Percentiles rank a stretch among this genome's conserved stretches.
Conservation (phyloP, 2,797 vertebrate species). For the Falco novaeseelandiae region DNA sequence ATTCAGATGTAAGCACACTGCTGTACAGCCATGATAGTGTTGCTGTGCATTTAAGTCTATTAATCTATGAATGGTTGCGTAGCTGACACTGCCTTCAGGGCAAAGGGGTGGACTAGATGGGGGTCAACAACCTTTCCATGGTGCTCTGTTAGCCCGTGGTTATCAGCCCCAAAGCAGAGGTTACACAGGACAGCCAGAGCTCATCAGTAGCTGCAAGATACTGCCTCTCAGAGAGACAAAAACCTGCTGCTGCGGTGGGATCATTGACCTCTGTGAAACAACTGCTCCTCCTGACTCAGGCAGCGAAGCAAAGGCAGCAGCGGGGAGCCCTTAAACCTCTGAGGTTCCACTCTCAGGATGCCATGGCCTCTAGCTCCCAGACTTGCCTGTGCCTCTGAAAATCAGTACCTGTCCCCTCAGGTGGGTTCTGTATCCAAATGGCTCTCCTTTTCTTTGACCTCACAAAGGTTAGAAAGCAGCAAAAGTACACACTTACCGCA, state of each 20-base stretch:
- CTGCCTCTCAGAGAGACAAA: not conserved
- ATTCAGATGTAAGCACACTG: not conserved
- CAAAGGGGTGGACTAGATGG: not conserved
- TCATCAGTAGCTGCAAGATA: not conserved
- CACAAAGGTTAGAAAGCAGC: not conserved
- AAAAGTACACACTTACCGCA: not conserved
- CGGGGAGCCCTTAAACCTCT: not conserved
- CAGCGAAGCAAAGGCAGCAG: not conserved
- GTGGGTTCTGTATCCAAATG: not conserved
- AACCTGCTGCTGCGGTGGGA: not conserved
- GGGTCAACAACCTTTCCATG: not conserved
- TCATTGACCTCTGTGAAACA: not conserved
- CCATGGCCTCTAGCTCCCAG: not conserved
- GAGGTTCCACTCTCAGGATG: not conserved
- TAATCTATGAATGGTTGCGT: not conserved
- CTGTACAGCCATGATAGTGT: not conserved
- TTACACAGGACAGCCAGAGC: not conserved
- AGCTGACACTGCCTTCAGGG: constrained; percentile 21
- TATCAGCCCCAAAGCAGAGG: not conserved
- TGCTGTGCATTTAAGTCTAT: not conserved
- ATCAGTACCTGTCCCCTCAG: not conserved
- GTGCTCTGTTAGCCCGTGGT: not conserved
- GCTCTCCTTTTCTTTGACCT: not conserved
- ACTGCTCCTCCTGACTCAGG: not conserved
- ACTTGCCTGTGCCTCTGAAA: not conserved